Conservation (phyloP, 2,113 vertebrate species). For the Campylorhamphus procurvoides region DNA sequence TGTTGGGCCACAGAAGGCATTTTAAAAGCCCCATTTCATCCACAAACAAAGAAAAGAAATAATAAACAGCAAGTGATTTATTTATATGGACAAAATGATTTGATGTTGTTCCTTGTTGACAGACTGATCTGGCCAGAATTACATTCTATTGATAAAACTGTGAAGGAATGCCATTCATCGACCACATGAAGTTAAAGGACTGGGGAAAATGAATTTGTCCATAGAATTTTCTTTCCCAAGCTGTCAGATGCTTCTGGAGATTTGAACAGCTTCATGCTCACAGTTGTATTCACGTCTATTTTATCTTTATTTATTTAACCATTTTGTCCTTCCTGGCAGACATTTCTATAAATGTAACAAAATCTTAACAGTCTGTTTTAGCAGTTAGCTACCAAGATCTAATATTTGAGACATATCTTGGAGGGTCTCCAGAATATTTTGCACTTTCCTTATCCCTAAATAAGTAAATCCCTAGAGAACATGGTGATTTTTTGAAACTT, state of each 20-base stretch:
- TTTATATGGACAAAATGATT: constrained; percentile 71
- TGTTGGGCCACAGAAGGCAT: neutral
- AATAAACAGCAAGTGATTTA: constrained; percentile 69
- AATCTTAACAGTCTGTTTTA: neutral
- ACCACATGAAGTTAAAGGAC: constrained; percentile 64
- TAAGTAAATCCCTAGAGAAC: neutral
- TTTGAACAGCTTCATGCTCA: constrained; percentile 29
- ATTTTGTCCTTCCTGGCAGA: neutral
- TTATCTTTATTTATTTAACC: constrained; percentile 61
- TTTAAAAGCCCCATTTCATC: constrained; percentile 22
- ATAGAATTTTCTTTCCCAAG: constrained; percentile 40
- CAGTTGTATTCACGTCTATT: constrained; percentile 35
- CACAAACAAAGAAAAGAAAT: constrained; percentile 60
- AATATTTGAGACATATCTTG: neutral
- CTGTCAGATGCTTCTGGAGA: constrained; percentile 64
- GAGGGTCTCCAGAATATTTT: neutral
- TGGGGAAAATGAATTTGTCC: constrained; percentile 66
- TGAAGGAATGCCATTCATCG: constrained; percentile 69
- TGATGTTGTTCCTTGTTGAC: constrained; percentile 65
- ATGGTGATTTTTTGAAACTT: neutral
- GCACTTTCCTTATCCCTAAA: neutral
- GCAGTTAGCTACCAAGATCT: neutral
- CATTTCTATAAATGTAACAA: neutral
- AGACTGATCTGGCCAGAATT: constrained; percentile 70
- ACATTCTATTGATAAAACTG: constrained; percentile 75